A percentile compares a stretch with the other conserved stretches of the same genome.
Conservation (phyloP, 64 coral and sea anemone species). For the Montipora sp. region DNA sequence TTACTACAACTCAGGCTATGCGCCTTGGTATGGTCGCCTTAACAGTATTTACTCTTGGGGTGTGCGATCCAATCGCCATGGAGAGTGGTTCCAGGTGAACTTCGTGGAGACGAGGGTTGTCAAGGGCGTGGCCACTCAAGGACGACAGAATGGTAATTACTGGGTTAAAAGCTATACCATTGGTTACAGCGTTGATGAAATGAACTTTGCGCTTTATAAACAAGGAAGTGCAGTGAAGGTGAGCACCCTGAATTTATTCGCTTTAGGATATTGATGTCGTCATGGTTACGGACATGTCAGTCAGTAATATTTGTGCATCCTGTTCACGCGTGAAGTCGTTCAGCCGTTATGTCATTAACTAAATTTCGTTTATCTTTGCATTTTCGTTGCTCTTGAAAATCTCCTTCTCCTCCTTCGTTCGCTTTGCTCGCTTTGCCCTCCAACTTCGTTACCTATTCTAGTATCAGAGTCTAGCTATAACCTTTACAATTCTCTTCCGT, state of each 20-base stretch:
- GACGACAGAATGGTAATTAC: constrained; percentile 79
- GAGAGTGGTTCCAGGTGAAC: constrained; percentile 77
- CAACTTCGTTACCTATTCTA: no score
- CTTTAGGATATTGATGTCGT: no score
- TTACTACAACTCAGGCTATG: constrained; percentile 51
- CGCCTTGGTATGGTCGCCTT: constrained; percentile 73
- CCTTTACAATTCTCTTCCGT: no score
- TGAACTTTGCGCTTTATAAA: constrained; percentile 64
- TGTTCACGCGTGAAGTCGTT: no score
- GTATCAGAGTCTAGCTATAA: no score
- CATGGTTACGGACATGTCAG: no score
- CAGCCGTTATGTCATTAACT: no score
- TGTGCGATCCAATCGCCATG: constrained; percentile 19
- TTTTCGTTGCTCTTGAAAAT: no score
- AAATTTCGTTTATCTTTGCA: no score
- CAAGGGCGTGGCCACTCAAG: constrained; percentile 84
- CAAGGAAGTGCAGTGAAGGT: constrained; percentile 68
- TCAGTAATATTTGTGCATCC: no score
- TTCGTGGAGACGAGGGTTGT: constrained; percentile 65
- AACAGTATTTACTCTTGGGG: constrained; percentile 67
- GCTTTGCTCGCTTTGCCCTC: no score
- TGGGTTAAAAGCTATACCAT: constrained; percentile 83
- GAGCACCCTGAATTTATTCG: background rate
- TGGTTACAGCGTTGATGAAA: constrained; percentile 57
- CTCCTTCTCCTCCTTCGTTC: no score